Evolutionary conservation across 2,113 vertebrate species (phyloP), one percentile per base, ranked within the genome.

Genomic region (Megaleporinus macrocephalus): DNA sequence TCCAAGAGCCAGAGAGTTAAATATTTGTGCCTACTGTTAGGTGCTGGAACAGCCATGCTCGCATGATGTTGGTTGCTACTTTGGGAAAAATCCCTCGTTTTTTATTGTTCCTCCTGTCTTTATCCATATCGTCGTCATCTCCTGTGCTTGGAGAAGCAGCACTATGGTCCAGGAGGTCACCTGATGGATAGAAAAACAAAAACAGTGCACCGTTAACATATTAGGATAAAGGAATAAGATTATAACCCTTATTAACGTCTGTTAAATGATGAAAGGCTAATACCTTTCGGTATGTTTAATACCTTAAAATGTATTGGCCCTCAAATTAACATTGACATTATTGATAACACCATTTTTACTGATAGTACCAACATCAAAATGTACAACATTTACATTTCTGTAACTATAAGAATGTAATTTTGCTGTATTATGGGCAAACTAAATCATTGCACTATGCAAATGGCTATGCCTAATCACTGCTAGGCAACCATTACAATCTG

Each of bases 1-100:
- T 57, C 36, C 36, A 36, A 3, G 36, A 36, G 36, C 36, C 41
- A 44, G 41, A 44, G 41, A 36, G 11, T 18, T 10, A 53, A 12
- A 30, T 53, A n/a, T 73, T 74, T 59, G 44, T 71, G 68, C 96
- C 95, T 93, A 98, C 97, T 93, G 96, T 97, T 91, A 98, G 95
- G 95, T 98, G 97, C 93, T 98, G 97, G 92, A 98, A 98, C 85
- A 98, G 95, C 97, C 97, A 98, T 87, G 97, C 96, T 91, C 97
- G 94, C 97, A 98, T 97, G 94, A 97, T 96, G 95, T 98, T 98
- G 91, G 97, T 98, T 90, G 97, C 97, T 95, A 97, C 96, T 95
- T 98, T 98, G 92, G 97, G 97, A 93, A 98, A 98, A 93, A 98
- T 97, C 87, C 97, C 97, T 91, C 97, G 94, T 91, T 98, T 98